Conservation (phyloP, 2,888 invertebrate species). For the Phortica okadai region DNA sequence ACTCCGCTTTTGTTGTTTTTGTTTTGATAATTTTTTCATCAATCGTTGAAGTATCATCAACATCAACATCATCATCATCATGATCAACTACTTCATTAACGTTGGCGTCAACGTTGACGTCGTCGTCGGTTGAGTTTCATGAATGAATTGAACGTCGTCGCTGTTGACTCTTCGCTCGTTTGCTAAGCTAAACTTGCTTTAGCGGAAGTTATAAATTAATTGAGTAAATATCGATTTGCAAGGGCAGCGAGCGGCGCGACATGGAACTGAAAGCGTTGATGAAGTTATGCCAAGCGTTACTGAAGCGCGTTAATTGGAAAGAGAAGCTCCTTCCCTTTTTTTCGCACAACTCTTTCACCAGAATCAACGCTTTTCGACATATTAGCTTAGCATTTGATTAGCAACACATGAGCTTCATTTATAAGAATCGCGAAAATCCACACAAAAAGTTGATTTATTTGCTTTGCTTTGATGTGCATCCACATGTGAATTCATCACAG, state of each 20-base stretch:
- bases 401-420: no score
- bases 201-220: constrained; percentile 70
- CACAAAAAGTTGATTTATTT: no score
- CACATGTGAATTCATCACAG: no score
- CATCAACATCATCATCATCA: neutral
- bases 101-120: constrained; percentile 3
- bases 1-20: constrained; percentile 32
- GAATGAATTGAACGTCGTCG: constrained; percentile 57
- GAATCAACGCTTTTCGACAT: no score
- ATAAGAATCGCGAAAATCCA: no score
- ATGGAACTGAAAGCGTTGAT: neutral
- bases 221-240: constrained; percentile 70
- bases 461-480: no score
- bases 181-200: constrained; percentile 42
- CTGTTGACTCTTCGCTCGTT: constrained; percentile 30
- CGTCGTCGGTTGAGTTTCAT: constrained; percentile 36
- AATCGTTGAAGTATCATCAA: constrained; percentile 18
- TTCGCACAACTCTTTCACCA: neutral
- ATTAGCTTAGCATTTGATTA: no score
- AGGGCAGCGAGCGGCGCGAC: constrained; percentile 33
- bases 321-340: constrained; percentile 34
- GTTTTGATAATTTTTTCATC: constrained; percentile 31
- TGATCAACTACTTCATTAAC: constrained; percentile 5
- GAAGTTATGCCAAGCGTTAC: neutral
- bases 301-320: constrained; percentile 60